A percentile compares a stretch with the other conserved stretches of the same genome.
Conservation (phyloP, 2,888 invertebrate genomes). For the Frankliniella intonsa region DNA sequence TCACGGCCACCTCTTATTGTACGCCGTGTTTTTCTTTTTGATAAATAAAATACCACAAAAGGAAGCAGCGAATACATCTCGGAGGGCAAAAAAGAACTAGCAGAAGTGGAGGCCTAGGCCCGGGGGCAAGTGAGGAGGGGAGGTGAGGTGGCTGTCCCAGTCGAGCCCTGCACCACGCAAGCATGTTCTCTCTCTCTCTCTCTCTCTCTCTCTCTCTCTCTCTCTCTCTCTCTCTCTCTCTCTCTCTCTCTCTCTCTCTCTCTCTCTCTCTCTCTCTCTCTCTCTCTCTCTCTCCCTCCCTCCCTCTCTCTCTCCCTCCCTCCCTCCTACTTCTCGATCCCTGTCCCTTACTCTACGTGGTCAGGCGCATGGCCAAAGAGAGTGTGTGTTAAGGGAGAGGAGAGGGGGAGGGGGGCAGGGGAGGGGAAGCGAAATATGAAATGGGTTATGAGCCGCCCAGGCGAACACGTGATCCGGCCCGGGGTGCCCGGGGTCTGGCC, state of each 20-base stretch:
- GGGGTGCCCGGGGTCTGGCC: not conserved
- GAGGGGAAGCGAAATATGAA: not conserved
- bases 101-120: not conserved
- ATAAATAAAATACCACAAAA: slow-evolving; percentile 3
- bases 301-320: too few species aligned
- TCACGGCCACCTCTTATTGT: not conserved
- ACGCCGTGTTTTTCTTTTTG: not conserved
- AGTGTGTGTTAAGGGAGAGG: too few species aligned
- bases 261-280: too few species aligned
- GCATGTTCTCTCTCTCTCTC: too few species aligned
- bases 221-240: too few species aligned
- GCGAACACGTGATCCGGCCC: slow-evolving; percentile 2
- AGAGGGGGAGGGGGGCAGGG: too few species aligned
- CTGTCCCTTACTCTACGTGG: too few species aligned
- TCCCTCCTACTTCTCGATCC: too few species aligned
- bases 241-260: too few species aligned
- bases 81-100: not conserved
- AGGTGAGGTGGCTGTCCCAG: not conserved
- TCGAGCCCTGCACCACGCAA: not conserved
- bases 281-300: too few species aligned
- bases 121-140: not conserved
- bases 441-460: slow-evolving; percentile 17
- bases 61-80: slow-evolving; percentile 5
- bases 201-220: too few species aligned
- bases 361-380: too few species aligned